phyloP scores from a whole-genome alignment of 1,140 invertebrate species.

The Condylostylus longicornis region DNA sequence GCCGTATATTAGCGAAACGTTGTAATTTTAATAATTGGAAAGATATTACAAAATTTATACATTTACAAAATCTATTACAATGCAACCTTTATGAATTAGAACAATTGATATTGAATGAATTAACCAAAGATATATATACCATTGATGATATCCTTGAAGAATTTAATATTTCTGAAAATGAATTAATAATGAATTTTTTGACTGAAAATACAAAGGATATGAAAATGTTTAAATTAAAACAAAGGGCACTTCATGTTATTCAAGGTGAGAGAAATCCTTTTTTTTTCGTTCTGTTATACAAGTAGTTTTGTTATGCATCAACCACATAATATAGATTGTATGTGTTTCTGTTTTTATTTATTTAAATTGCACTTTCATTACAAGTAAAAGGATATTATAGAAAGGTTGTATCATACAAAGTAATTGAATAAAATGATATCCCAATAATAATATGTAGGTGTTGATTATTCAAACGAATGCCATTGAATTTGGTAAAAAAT shows the following conservation, averaged over 20 bases:
- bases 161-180: conserved; percentile 46
- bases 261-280: conserved; percentile 20
- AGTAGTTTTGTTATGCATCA: neutral
- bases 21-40: conserved; percentile 44
- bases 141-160: conserved; percentile 55
- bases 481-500: too few species aligned
- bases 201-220: conserved; percentile 53
- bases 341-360: neutral
- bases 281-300: neutral
- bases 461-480: too few species aligned
- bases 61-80: conserved; percentile 50
- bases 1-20: conserved; percentile 59
- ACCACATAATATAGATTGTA: neutral
- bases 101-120: conserved; percentile 40
- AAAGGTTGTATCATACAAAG: too few species aligned
- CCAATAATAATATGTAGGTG: too few species aligned
- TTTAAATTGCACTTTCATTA: too few species aligned
- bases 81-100: conserved; percentile 54
- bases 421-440: too few species aligned
- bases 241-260: conserved; percentile 75
- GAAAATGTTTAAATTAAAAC: conserved; percentile 59
- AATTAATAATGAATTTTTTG: conserved; percentile 49
- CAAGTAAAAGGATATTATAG: too few species aligned
- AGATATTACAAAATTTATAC: conserved; percentile 43
- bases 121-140: conserved; percentile 58